Evolutionary conservation across 2,888 invertebrate species (phyloP).

Genomic region (Abscondita cerata): DNA sequence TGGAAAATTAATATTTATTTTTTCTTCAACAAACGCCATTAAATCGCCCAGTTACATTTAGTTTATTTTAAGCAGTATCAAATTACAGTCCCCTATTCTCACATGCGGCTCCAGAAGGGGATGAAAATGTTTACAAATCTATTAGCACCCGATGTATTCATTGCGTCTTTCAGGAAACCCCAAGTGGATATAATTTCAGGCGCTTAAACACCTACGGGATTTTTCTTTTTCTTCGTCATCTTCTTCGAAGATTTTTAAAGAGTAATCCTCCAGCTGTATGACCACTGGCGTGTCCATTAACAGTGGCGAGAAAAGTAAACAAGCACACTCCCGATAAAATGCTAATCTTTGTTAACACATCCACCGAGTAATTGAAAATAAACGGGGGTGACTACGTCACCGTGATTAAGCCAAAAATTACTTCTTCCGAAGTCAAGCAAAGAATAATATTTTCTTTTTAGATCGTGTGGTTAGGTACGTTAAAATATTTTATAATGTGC

Average conservation of each 20-base stretch:
- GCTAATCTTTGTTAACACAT: slow-evolving; percentile 49
- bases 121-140: slow-evolving; percentile 55
- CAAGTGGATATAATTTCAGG: slow-evolving; percentile 39
- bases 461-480: background rate
- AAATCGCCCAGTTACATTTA: slow-evolving; percentile 11
- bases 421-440: slow-evolving; percentile 8
- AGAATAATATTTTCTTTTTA: slow-evolving; percentile 23
- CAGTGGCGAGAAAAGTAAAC: slow-evolving; percentile 44
- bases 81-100: slow-evolving; percentile 39
- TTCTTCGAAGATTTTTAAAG: slow-evolving; percentile 18
- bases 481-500: slow-evolving; percentile 13
- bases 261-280: slow-evolving; percentile 28
- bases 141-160: slow-evolving; percentile 54
- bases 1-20: slow-evolving; percentile 4
- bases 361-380: slow-evolving; percentile 50
- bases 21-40: slow-evolving; percentile 8
- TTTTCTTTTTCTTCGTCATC: background rate
- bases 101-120: slow-evolving; percentile 21
- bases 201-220: slow-evolving; percentile 8
- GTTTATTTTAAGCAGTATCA: slow-evolving; percentile 38
- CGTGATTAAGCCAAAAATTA: slow-evolving; percentile 32
- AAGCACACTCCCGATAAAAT: slow-evolving; percentile 48
- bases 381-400: slow-evolving; percentile 39
- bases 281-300: slow-evolving; percentile 33
- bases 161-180: slow-evolving; percentile 46